Evolutionary conservation across 2,113 vertebrate species (phyloP).

Genomic region (Sceloporus tristichus): DNA sequence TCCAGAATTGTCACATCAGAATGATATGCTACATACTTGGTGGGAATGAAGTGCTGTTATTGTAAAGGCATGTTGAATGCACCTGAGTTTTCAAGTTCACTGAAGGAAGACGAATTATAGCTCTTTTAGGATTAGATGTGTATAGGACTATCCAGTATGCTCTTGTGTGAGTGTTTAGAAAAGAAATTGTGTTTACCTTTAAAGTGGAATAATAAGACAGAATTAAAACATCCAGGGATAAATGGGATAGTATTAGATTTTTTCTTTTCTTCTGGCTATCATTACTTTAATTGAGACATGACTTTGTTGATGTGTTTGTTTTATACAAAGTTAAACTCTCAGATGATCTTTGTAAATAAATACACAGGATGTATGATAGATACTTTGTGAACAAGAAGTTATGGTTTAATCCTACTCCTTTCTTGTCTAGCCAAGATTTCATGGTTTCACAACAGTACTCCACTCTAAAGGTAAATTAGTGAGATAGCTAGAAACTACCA

Average conservation of each 20-base stretch:
- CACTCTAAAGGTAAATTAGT: neutral
- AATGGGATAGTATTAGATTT: neutral
- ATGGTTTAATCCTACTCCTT: neutral
- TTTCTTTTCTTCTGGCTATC: neutral
- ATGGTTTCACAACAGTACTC: neutral
- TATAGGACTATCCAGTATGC: neutral
- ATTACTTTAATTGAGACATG: neutral
- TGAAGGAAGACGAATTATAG: neutral
- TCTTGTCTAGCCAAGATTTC: neutral
- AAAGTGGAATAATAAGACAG: neutral
- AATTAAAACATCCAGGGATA: neutral
- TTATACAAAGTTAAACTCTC: neutral
- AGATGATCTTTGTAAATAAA: neutral
- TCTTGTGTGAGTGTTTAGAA: neutral
- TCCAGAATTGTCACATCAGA: neutral
- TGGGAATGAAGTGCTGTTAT: neutral
- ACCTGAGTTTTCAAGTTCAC: neutral
- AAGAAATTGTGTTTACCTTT: neutral
- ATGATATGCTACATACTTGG: neutral
- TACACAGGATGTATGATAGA: neutral
- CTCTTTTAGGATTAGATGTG: neutral
- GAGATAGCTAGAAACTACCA: neutral
- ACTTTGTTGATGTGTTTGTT: neutral
- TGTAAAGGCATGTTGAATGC: neutral
- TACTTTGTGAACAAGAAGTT: accelerated